Percentiles rank a stretch among this genome's conserved stretches.
Evolutionary conservation across 2,113 vertebrate genomes (phyloP).

Genomic region (Bungarus multicinctus): DNA sequence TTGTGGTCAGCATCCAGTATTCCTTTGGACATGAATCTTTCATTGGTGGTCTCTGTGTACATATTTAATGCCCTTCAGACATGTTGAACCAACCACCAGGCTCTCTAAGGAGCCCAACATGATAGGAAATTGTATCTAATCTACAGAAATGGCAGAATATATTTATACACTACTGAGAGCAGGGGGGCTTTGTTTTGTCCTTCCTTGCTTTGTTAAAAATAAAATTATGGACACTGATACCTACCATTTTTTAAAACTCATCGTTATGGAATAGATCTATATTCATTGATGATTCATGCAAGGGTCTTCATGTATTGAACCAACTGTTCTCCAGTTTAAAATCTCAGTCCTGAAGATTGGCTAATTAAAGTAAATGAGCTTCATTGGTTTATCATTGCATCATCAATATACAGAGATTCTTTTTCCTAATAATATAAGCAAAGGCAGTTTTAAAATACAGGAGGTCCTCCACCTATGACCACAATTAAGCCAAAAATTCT

Average conservation of each 20-base stretch:
- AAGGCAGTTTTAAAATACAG: background rate
- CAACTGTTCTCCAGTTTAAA: background rate
- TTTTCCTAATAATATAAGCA: background rate
- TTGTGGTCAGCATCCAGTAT: background rate
- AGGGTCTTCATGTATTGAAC: background rate
- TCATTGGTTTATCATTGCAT: background rate
- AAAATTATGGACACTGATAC: too few relatives aligned
- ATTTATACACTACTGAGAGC: background rate
- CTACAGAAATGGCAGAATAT: background rate
- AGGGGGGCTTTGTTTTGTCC: background rate
- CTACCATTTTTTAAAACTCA: too few relatives aligned
- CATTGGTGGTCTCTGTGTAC: background rate
- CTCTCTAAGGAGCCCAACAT: background rate
- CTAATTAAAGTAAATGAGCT: background rate
- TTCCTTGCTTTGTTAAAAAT: background rate
- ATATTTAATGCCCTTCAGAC: background rate
- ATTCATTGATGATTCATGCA: background rate
- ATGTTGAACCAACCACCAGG: background rate
- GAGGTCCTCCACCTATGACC: background rate
- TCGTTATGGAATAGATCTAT: background rate
- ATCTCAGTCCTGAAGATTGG: background rate
- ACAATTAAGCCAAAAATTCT: background rate
- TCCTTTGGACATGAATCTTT: background rate
- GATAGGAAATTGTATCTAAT: background rate
- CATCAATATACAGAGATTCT: background rate